Evolutionary conservation across 2,797 vertebrate species (phyloP), one percentile per base, ranked within the genome.

Genomic region (Champsocephalus esox): DNA sequence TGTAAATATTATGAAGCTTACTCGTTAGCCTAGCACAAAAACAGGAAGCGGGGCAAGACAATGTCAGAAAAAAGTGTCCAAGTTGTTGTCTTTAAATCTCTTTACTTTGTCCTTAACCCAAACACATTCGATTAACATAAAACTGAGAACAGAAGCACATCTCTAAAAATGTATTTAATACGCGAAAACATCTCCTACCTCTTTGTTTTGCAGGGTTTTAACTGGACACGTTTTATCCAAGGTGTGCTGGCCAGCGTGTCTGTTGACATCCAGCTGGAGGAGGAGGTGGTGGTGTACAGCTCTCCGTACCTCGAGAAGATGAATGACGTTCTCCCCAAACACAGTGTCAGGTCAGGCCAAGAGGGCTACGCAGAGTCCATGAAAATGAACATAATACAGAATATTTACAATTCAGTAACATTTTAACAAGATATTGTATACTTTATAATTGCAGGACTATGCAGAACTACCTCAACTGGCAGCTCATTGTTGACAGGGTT

Each of bases 381-480:
- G 34, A n/a, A 43, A 24, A 48, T 57, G 0, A n/a, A 12, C 56
- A 62, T 3, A 28, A 41, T 12, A 43, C 14, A 66, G 1, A 58
- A 49, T 3, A n/a, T 9, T 9, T 10, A 11, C 19, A 66, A 0
- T 21, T 12, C 13, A 49, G 12, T 5, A 46, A 19, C 13, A 50
- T 19, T 19, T 60, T 12, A 72, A 61, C 6, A n/a, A 50, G 58
- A 73, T 38, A 38, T 38, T 38, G 8, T 9, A 6, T 12, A 5
- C 19, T 67, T 12, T 12, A 17, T 75, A 52, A 81, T 52, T 71
- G 1, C 92, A 99, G 98, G 91, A 97, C 97, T 73, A 88, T 99
- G 84, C 98, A 99, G 94, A 99, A 99, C 94, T 99, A 99, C 90
- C 94, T 99, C 91, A 95, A 94, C 24, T 99, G 98, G 98, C 95